Evolutionary conservation across 30 jellyfish, hydroid and myxozoan species (phyloP), one percentile per base, ranked within the genome.

Genomic region (Pseudorhiza aurosa): DNA sequence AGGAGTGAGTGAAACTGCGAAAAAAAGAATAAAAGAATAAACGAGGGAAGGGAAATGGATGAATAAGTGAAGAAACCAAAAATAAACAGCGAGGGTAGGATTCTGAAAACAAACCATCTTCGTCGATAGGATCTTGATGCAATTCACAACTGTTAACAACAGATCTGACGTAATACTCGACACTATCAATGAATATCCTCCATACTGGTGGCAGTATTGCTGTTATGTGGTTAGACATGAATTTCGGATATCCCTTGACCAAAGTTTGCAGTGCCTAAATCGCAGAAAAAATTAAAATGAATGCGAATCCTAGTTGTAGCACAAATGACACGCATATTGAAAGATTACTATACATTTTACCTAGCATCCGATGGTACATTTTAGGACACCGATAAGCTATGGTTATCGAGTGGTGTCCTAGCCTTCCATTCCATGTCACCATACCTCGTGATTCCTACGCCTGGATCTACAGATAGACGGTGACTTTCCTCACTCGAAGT

Each of bases 131-230:
- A 45, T 92, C 98, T 31, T 92, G 94, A 24, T 77, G 80, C 10
- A 30, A 39, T 12, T 79, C 96, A 36, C 68, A 22, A 64, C 85
- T 64, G 83, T 92, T 92, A 58, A 92, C 96, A 29, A 86, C 77
- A 8, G 94, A 58, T 9, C 72, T 45, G 21, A 85, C 65, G 79
- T 85, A 92, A 22, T 65, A 51, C 8, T 92, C 96, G 11, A 92
- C 98, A 75, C 96, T 92, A 30, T 65, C 89, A 17, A 96, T 92
- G 77, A 92, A 92, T 31, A 87, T 85, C 42, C 56, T 43, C 98
- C 98, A 92, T 15, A 92, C 97, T 24, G 98, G 98, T 35, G 98
- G 96, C 15, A 92, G 68, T n/a, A 92, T 68, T 26, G 75, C 75
- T 45, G 90, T 67, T n/a, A 92, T 69, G 69, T 85, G 81, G 10